Base-by-base conservation (phyloP, 2,113 vertebrate species). In the Nesogale talazaci region DNA sequence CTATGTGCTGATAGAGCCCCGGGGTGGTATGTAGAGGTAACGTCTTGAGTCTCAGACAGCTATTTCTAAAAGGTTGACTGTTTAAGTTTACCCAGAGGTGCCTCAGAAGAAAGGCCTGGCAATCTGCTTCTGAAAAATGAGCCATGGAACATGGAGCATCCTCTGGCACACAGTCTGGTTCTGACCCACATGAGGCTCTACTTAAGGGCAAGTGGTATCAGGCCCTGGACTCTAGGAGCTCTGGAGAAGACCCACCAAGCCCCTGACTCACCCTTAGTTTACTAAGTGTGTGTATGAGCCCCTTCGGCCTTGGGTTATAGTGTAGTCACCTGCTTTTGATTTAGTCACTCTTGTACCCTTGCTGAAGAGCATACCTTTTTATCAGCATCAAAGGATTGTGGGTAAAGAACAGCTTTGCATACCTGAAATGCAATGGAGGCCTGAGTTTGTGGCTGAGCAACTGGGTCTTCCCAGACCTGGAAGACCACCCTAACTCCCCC, bases 241-340 rank as follows among this genome's bases (percentile, higher is more conserved):
- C 8, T 11, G 52, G 70, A 34, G 15, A 69, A 31, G 29, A 76
- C 25, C 61, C 5, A 46, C 46, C 59, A 27, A 56, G 27, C 22
- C 36, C 75, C 65, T 7, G 4, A 31, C n/a, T n/a, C n/a, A n/a
- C n/a, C n/a, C n/a, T n/a, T n/a, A n/a, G n/a, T n/a, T n/a, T n/a
- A n/a, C n/a, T n/a, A 25, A 27, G 63, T 65, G 63, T 61, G 59
- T 3, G 63, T 27, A 79, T 42, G 29, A 10, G 0, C 77, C 6
- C 7, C 11, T 40, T 61, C 3, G 0, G 7, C 40, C 75, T 87
- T 78, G n/a, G n/a, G 59, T 59, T 57, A 36, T 4, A 61, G 40
- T 57, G 78, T 22, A 72, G 67, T 59, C 40, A 19, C 72, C 88
- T 63, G 17, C 76, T 56, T 63, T 95, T 77, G 86, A 86, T 78